phyloP scores from a whole-genome alignment of 2,797 vertebrate genomes.

The Poeciliopsis paucimaculata region DNA sequence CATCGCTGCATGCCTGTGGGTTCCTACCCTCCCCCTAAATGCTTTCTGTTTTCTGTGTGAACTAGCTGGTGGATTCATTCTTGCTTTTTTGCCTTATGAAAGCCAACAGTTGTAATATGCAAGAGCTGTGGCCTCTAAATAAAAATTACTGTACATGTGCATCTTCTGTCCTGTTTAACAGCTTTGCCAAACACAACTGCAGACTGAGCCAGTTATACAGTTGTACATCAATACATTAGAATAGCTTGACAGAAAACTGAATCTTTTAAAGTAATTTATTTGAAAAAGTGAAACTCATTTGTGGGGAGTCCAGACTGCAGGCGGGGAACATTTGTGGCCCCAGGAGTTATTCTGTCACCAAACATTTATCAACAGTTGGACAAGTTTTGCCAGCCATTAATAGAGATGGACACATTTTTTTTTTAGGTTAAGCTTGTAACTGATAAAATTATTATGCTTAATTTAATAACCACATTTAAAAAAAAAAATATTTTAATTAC shows the following conservation, averaged over 20 bases:
- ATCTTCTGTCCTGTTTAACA: conserved; percentile 59
- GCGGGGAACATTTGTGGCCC: background rate
- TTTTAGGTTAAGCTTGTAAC: background rate
- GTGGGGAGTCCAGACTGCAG: background rate
- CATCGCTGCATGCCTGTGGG: conserved; percentile 92
- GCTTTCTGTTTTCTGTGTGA: conserved; percentile 93
- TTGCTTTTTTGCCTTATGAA: conserved; percentile 99
- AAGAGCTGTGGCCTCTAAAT: conserved; percentile 99
- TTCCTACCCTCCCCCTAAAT: conserved; percentile 81
- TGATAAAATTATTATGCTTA: background rate
- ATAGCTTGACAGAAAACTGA: background rate
- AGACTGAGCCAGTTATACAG: background rate
- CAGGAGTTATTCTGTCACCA: background rate
- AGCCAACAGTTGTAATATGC: conserved; percentile 99
- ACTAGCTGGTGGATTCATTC: conserved; percentile 95
- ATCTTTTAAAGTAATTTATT: background rate
- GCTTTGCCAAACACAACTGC: conserved; percentile 7
- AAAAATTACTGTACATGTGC: conserved; percentile 96
- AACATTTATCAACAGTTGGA: background rate
- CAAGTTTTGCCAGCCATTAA: background rate
- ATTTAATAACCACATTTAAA: background rate
- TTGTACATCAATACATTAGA: background rate
- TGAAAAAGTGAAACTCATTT: background rate
- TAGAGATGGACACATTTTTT: background rate
- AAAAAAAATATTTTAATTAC: background rate